Conservation (phyloP, 2,113 vertebrate genomes). For the Lycaon pictus region DNA sequence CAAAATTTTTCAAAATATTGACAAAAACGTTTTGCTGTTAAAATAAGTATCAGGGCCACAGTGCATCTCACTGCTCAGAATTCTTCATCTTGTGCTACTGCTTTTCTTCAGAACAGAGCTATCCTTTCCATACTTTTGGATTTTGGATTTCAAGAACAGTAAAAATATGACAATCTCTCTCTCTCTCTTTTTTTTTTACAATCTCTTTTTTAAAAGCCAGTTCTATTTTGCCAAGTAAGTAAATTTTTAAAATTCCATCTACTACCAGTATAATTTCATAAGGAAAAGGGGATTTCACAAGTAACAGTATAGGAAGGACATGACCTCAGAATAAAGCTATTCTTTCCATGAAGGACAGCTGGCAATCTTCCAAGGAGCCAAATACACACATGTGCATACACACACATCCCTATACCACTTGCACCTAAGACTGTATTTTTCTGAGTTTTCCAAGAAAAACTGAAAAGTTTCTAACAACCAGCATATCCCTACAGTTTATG, state of each 20-base stretch:
- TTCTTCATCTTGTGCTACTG: neutral
- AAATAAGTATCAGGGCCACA: neutral
- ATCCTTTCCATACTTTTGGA: neutral
- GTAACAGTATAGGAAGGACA: neutral
- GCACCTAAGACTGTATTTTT: neutral
- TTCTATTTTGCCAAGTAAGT: constrained; percentile 14
- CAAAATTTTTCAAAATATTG: neutral
- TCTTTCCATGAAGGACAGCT: neutral
- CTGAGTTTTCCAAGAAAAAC: constrained; percentile 57
- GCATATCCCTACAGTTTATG: neutral
- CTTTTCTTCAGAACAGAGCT: neutral
- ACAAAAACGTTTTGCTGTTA: neutral
- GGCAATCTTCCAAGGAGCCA: neutral
- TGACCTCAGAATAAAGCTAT: constrained; percentile 38
- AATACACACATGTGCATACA: neutral
- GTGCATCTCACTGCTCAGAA: neutral
- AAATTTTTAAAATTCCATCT: neutral
- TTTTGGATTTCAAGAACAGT: constrained; percentile 13
- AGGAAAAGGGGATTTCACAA: constrained; percentile 21
- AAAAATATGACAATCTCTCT: neutral
- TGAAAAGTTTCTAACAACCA: neutral
- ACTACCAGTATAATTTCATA: neutral
- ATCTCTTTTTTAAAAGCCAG: neutral
- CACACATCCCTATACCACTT: neutral
- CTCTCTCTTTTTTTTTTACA: neutral